These are phyloP conservation scores for Pristionchus mayeri DNA, from an alignment of 2,888 invertebrate species.

Conservation along the genomic window DNA sequence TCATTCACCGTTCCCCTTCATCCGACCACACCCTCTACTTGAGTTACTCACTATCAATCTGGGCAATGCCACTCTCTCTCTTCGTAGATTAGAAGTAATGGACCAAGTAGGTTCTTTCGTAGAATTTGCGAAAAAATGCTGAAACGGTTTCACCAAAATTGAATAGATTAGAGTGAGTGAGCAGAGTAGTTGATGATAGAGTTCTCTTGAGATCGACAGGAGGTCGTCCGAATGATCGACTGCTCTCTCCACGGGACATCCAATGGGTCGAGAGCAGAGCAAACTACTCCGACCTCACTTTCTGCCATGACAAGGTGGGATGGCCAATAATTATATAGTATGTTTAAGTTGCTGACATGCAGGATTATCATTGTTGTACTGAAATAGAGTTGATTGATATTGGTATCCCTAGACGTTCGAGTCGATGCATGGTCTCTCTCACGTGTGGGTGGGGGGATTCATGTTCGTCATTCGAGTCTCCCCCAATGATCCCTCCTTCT, in stretches of 20 bases:
- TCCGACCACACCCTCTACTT: slow-evolving; percentile 33
- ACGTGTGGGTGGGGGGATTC: slow-evolving; percentile 76
- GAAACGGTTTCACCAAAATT: too few relatives aligned
- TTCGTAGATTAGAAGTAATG: not conserved
- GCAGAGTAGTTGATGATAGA: not conserved
- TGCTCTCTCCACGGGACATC: slow-evolving; percentile 70
- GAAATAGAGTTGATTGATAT: not conserved
- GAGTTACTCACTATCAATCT: not conserved
- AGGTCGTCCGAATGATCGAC: slow-evolving; percentile 69
- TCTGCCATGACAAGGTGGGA: slow-evolving; percentile 66
- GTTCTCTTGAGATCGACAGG: slow-evolving; percentile 49
- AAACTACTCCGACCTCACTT: slow-evolving; percentile 68
- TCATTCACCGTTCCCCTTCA: not conserved
- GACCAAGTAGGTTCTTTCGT: too few relatives aligned
- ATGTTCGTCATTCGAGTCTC: slow-evolving; percentile 75
- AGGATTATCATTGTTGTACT: too few relatives aligned
- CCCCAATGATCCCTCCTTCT: slow-evolving; percentile 71
- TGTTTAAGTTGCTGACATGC: too few relatives aligned
- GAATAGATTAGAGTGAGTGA: not conserved
- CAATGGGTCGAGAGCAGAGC: slow-evolving; percentile 69
- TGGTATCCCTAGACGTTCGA: slow-evolving; percentile 68
- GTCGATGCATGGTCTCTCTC: slow-evolving; percentile 73
- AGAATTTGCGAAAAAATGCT: not conserved
- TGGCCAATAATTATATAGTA: not conserved
- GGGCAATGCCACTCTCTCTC: not conserved